These are phyloP conservation scores for Drosophila nikananu DNA, from an alignment of 1,140 invertebrate genomes.

Conservation along the genomic window DNA sequence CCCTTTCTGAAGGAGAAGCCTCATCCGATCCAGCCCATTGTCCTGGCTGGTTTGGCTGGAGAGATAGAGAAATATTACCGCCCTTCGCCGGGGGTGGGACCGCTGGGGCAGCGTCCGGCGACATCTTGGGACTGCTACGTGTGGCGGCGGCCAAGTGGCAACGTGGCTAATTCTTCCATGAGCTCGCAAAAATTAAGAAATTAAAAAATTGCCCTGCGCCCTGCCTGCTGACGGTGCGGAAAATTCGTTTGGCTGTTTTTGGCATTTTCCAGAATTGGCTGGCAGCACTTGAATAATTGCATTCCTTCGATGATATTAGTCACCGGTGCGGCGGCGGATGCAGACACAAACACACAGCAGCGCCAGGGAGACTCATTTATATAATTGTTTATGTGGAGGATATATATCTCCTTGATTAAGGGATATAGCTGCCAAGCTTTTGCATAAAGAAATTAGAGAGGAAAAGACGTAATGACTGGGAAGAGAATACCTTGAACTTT, in stretches of 20 bases:
- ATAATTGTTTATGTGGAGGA: constrained; percentile 31
- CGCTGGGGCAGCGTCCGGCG: constrained; percentile 33
- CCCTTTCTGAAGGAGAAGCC: not conserved
- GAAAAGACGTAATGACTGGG: not conserved
- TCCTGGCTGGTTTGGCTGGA: constrained; percentile 5
- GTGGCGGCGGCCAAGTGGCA: constrained; percentile 55
- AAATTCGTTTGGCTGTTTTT: constrained; percentile 75
- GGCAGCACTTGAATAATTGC: constrained; percentile 76
- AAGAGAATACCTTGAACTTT: not conserved
- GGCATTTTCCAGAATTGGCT: constrained; percentile 71
- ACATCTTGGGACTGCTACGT: constrained; percentile 65
- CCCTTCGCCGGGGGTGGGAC: constrained; percentile 26
- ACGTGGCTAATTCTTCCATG: constrained; percentile 74
- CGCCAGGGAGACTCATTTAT: constrained; percentile 41
- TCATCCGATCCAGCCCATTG: not conserved
- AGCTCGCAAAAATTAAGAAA: constrained; percentile 84
- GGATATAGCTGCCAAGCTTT: constrained; percentile 10
- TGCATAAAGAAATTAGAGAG: not conserved
- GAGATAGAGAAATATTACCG: constrained; percentile 73
- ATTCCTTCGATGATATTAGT: constrained; percentile 56
- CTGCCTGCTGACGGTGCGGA: constrained; percentile 71
- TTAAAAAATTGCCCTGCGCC: constrained; percentile 80
- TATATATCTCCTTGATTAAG: constrained; percentile 24
- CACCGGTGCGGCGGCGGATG: constrained; percentile 24
- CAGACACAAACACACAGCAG: constrained; percentile 27